These are phyloP conservation scores for Micromys minutus DNA, from an alignment of 2,113 vertebrate genomes.

Conservation along the genomic window DNA sequence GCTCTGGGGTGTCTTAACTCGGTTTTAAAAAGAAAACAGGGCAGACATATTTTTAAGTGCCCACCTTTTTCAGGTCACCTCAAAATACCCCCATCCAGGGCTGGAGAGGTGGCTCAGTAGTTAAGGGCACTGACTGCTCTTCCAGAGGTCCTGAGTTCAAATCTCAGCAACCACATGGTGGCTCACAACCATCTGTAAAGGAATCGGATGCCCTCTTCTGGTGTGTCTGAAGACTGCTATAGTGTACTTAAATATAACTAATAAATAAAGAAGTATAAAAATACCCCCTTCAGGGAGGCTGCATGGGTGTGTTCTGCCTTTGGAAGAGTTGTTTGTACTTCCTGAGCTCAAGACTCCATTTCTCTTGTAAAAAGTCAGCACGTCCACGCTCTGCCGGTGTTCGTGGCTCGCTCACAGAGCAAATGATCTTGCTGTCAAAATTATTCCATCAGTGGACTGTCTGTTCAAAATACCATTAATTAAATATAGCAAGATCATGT, in stretches of 20 bases:
- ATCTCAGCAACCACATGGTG: no score
- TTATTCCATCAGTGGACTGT: slow-evolving; percentile 34
- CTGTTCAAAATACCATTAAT: slow-evolving; percentile 67
- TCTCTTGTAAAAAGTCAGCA: slow-evolving; percentile 39
- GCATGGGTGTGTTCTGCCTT: background rate
- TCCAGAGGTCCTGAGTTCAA: no score
- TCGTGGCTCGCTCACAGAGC: background rate
- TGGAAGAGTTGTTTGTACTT: background rate
- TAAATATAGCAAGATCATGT: slow-evolving; percentile 64
- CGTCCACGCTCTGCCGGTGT: slow-evolving; percentile 6
- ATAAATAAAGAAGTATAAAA: no score
- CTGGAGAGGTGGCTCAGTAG: no score
- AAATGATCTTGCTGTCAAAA: slow-evolving; percentile 52
- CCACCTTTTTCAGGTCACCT: background rate
- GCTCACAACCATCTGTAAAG: no score
- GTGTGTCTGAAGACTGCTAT: no score
- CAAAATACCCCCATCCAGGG: background rate
- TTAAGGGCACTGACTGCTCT: no score
- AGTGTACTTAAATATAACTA: no score
- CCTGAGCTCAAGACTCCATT: background rate
- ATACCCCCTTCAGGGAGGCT: background rate
- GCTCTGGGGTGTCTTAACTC: background rate
- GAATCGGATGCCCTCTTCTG: no score
- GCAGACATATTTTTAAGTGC: slow-evolving; percentile 37
- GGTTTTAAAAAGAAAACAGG: background rate